Conservation (phyloP, 2,888 invertebrate genomes). For the Dusona sp. region DNA sequence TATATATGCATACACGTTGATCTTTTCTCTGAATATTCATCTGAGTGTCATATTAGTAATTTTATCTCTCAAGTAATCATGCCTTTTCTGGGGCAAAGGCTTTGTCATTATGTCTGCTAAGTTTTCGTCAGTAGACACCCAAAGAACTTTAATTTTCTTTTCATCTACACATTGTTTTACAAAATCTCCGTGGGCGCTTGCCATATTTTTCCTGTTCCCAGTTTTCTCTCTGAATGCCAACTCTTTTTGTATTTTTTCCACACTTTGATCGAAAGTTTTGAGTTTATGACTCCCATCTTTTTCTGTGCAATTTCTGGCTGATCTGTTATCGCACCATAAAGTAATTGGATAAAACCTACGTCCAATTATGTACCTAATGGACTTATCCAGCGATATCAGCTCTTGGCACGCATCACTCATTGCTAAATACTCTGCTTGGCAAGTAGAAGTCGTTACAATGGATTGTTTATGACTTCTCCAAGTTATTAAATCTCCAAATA, state of each 20-base stretch:
- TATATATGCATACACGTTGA: background rate
- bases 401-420: slow-evolving; percentile 70
- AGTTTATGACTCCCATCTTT: slow-evolving; percentile 59
- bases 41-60: slow-evolving; percentile 10
- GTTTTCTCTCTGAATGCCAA: slow-evolving; percentile 56
- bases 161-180: slow-evolving; percentile 58
- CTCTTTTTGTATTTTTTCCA: slow-evolving; percentile 42
- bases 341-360: slow-evolving; percentile 52
- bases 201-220: slow-evolving; percentile 57
- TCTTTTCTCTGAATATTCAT: slow-evolving; percentile 1
- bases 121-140: slow-evolving; percentile 59
- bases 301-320: slow-evolving; percentile 54
- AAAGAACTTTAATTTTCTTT: slow-evolving; percentile 50
- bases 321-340: slow-evolving; percentile 61
- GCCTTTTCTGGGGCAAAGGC: slow-evolving; percentile 45
- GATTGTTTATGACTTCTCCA: slow-evolving; percentile 71
- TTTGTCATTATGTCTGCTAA: slow-evolving; percentile 60
- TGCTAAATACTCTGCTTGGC: slow-evolving; percentile 69
- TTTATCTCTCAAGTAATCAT: slow-evolving; percentile 47
- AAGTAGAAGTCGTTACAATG: slow-evolving; percentile 63
- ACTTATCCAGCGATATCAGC: slow-evolving; percentile 65
- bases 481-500: slow-evolving; percentile 59
- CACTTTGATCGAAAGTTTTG: slow-evolving; percentile 54
- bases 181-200: slow-evolving; percentile 54
- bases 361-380: slow-evolving; percentile 59